Evolutionary conservation across 92 coral and sea anemone species (phyloP).

Genomic region (Heliopora coerulea): DNA sequence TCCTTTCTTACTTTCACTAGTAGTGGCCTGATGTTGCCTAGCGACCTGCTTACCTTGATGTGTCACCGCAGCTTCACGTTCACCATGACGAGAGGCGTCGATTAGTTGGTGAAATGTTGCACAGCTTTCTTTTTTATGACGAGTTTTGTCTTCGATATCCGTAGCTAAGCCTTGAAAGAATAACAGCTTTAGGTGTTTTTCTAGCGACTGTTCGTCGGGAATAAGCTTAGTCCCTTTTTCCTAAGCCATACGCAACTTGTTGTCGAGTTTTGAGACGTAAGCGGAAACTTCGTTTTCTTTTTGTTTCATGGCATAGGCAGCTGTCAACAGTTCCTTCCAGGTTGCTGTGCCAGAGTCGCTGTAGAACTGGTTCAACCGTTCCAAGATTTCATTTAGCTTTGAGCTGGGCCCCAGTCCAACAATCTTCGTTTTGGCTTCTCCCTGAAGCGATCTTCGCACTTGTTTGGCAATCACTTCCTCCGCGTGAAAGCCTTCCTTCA

Average conservation of each 20-base stretch:
- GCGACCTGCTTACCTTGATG: no score
- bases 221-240: no score
- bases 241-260: neutral
- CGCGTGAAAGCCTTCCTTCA: constrained; percentile 18
- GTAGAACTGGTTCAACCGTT: constrained; percentile 47
- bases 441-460: constrained; percentile 45
- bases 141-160: no score
- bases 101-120: no score
- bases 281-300: constrained; percentile 11
- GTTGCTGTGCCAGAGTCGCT: constrained; percentile 40
- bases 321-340: constrained; percentile 34
- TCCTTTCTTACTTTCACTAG: no score
- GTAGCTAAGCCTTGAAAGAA: no score
- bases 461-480: constrained; percentile 46
- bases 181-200: no score
- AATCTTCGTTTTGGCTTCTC: constrained; percentile 54
- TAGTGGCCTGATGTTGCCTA: no score
- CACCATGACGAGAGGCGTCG: no score
- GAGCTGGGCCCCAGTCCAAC: constrained; percentile 39
- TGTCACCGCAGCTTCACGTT: no score
- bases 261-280: constrained; percentile 13
- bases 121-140: no score
- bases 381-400: constrained; percentile 10
- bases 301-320: constrained; percentile 35
- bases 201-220: no score